phyloP scores from a whole-genome alignment of 2,113 vertebrate genomes.

The Psilopsiagon aymara region DNA sequence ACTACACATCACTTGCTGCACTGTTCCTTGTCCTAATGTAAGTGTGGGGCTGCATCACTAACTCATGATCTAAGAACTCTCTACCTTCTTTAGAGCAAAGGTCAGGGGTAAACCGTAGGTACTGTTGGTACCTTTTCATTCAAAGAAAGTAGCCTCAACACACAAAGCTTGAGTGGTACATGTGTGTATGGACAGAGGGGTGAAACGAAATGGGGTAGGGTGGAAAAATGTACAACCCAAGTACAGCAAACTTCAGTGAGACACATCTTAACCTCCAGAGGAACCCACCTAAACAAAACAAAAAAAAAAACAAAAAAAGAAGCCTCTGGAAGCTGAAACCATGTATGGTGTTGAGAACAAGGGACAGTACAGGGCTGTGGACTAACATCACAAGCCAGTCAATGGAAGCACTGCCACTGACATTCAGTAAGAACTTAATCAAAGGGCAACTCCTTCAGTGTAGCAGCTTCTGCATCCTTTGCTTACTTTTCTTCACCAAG shows the following conservation, averaged over 20 bases:
- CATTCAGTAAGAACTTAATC: not conserved
- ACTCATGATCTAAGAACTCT: conserved; percentile 11
- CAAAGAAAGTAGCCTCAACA: not conserved
- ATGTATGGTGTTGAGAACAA: not conserved
- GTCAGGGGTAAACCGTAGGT: not conserved
- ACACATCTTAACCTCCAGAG: not conserved
- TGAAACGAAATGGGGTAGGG: not conserved
- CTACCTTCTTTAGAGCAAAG: not conserved
- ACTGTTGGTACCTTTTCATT: not conserved
- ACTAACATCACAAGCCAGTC: not conserved
- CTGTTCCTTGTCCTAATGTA: conserved; percentile 8
- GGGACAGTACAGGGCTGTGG: not conserved
- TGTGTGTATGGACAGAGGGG: not conserved
- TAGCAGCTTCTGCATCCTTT: not conserved
- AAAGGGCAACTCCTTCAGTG: not conserved
- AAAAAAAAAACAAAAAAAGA: too few species aligned
- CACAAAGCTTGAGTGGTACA: not conserved
- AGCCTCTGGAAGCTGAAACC: not conserved
- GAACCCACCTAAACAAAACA: not conserved
- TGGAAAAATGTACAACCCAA: not conserved
- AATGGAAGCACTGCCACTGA: not conserved
- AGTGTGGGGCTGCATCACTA: not conserved
- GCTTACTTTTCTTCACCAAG: not conserved
- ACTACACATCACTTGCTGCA: not conserved
- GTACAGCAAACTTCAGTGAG: not conserved